Percentiles rank a stretch among this genome's conserved stretches.
Evolutionary conservation across 2,113 vertebrate genomes (phyloP).

Genomic region (Malurus alboscapulatus): DNA sequence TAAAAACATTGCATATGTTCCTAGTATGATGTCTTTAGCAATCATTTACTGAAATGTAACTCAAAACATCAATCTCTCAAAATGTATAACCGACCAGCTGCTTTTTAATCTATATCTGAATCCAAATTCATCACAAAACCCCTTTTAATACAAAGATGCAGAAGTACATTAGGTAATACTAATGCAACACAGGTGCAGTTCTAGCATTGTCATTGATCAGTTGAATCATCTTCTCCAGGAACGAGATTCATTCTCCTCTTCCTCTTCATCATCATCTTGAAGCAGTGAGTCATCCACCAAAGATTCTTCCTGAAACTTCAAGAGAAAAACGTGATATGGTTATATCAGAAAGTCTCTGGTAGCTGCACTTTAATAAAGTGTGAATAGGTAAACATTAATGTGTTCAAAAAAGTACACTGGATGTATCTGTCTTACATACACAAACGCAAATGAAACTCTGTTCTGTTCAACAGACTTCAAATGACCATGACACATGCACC

Average conservation of each 20-base stretch:
- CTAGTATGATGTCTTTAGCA: slow-evolving; percentile 82
- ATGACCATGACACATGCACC: background rate
- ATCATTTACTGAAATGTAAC: slow-evolving; percentile 85
- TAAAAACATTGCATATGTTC: slow-evolving; percentile 87
- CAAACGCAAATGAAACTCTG: background rate
- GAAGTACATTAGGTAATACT: slow-evolving; percentile 84
- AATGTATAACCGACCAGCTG: slow-evolving; percentile 74
- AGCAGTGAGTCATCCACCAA: slow-evolving; percentile 91
- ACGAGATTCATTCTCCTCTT: slow-evolving; percentile 94
- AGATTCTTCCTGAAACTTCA: slow-evolving; percentile 91
- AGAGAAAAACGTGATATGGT: background rate
- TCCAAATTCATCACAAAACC: slow-evolving; percentile 79
- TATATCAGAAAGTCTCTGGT: background rate
- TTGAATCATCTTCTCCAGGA: slow-evolving; percentile 95
- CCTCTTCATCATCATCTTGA: slow-evolving; percentile 97
- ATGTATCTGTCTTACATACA: background rate
- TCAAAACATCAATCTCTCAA: slow-evolving; percentile 81
- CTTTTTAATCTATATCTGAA: slow-evolving; percentile 75
- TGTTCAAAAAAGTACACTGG: background rate
- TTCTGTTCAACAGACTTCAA: background rate
- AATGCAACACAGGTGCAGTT: slow-evolving; percentile 80
- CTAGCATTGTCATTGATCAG: slow-evolving; percentile 66
- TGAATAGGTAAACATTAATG: background rate
- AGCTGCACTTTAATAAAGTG: background rate
- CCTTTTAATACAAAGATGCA: slow-evolving; percentile 80